phyloP scores from a whole-genome alignment of 2,888 invertebrate species.

The Trilocha varians region DNA sequence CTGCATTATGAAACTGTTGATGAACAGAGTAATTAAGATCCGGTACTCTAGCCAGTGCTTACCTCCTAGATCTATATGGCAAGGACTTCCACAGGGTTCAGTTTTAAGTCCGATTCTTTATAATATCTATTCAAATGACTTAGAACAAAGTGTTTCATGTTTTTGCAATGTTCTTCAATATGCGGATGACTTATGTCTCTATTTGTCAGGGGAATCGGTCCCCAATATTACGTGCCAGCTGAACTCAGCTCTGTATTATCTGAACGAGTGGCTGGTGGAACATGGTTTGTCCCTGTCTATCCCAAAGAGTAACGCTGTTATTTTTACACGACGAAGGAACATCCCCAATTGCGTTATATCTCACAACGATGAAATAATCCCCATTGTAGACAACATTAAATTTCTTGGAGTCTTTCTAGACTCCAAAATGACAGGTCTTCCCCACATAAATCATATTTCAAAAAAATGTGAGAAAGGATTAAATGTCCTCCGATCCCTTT shows the following conservation, averaged over 20 bases:
- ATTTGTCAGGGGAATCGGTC: too few relatives aligned
- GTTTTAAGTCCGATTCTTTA: conserved; percentile 16
- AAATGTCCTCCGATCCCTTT: conserved; percentile 10
- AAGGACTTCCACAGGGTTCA: conserved; percentile 19
- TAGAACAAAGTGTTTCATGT: conserved; percentile 6
- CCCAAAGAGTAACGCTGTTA: conserved; percentile 10
- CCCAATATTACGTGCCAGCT: conserved; percentile 22
- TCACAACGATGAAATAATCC: too few relatives aligned
- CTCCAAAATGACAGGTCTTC: conserved; percentile 9
- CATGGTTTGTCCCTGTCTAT: conserved; percentile 12
- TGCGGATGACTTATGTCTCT: too few relatives aligned
- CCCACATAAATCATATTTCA: conserved; percentile 5
- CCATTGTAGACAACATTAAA: conserved; percentile 3
- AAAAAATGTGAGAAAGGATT: conserved; percentile 14
- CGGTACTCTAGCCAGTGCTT: too few relatives aligned
- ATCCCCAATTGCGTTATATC: too few relatives aligned
- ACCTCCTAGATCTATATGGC: conserved; percentile 9
- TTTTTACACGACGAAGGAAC: too few relatives aligned
- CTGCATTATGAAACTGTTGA: neutral
- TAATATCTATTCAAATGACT: conserved; percentile 15
- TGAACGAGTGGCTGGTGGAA: neutral
- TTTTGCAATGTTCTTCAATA: conserved; percentile 11
- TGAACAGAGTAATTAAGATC: too few relatives aligned
- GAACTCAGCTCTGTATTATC: conserved; percentile 14
- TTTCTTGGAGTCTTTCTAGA: conserved; percentile 16